phyloP scores from a whole-genome alignment of 2,113 vertebrate genomes.

The Ptilonorhynchus violaceus region DNA sequence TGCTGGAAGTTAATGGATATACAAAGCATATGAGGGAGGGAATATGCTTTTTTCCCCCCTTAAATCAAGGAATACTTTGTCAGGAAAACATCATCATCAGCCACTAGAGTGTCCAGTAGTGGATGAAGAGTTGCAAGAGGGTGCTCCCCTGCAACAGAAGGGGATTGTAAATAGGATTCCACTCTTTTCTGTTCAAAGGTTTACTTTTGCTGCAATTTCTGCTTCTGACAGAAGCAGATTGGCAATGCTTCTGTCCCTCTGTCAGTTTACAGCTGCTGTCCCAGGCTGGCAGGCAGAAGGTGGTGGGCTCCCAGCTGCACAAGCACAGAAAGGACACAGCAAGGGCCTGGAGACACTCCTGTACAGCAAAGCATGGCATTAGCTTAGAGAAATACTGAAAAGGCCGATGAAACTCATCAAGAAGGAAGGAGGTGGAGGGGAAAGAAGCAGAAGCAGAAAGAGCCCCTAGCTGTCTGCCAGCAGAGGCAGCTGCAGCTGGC shows the following conservation, averaged over 20 bases:
- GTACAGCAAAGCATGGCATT: background rate
- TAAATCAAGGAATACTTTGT: background rate
- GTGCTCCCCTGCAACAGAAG: too few species aligned
- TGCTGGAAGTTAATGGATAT: background rate
- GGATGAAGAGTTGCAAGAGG: background rate
- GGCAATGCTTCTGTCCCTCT: background rate
- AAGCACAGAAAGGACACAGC: background rate
- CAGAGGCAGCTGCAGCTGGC: background rate
- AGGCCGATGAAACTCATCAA: background rate
- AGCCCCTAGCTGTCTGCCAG: background rate
- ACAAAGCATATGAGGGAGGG: background rate
- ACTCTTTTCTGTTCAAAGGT: background rate
- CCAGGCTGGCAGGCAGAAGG: background rate
- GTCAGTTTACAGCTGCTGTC: background rate
- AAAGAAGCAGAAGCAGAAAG: background rate
- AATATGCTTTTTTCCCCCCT: background rate
- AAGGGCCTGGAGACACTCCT: background rate
- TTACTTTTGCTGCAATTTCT: background rate
- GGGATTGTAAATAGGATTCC: background rate
- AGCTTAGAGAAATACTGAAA: accelerated
- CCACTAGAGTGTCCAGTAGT: background rate
- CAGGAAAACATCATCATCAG: background rate
- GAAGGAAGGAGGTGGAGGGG: accelerated
- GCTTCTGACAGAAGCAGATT: too few species aligned
- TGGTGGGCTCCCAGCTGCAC: background rate